Evolutionary conservation across 2,797 vertebrate species (phyloP).

Genomic region (Esox masquinongy): DNA sequence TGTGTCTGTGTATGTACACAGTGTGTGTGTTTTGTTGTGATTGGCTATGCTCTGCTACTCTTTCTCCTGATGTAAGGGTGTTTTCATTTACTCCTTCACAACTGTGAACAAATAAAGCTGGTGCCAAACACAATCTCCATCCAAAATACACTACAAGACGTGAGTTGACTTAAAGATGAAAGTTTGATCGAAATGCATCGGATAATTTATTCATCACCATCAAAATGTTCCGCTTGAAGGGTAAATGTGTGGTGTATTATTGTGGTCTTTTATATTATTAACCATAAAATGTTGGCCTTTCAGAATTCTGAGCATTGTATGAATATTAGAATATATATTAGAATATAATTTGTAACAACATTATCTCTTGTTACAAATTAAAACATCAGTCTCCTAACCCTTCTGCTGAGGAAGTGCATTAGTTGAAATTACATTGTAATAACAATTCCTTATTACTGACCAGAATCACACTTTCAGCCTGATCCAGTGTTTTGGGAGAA

Average conservation of each 20-base stretch:
- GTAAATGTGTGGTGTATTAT: no score
- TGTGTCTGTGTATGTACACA: not conserved
- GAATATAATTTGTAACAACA: slow-evolving; percentile 24
- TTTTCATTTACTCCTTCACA: slow-evolving; percentile 24
- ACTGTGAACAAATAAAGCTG: slow-evolving; percentile 46
- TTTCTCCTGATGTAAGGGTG: not conserved
- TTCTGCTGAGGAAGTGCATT: slow-evolving; percentile 25
- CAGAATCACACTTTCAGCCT: not conserved
- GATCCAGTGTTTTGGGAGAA: not conserved
- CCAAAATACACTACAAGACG: slow-evolving; percentile 5
- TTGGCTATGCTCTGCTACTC: not conserved
- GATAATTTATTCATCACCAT: slow-evolving; percentile 13
- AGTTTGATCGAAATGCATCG: slow-evolving; percentile 12
- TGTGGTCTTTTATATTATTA: no score
- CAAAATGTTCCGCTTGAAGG: no score
- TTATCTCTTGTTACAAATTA: slow-evolving; percentile 48
- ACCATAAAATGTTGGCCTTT: no score
- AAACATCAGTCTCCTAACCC: slow-evolving; percentile 41
- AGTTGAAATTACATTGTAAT: slow-evolving; percentile 37
- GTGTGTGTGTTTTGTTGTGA: slow-evolving; percentile 5
- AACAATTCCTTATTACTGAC: not conserved
- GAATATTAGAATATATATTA: no score
- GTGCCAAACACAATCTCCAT: slow-evolving; percentile 32
- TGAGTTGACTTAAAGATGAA: slow-evolving; percentile 22
- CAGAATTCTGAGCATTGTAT: no score